A percentile compares a stretch with the other conserved stretches of the same genome.
These are phyloP conservation scores for Pollenia labialis DNA, from an alignment of 2,888 invertebrate species.

Conservation along the genomic window DNA sequence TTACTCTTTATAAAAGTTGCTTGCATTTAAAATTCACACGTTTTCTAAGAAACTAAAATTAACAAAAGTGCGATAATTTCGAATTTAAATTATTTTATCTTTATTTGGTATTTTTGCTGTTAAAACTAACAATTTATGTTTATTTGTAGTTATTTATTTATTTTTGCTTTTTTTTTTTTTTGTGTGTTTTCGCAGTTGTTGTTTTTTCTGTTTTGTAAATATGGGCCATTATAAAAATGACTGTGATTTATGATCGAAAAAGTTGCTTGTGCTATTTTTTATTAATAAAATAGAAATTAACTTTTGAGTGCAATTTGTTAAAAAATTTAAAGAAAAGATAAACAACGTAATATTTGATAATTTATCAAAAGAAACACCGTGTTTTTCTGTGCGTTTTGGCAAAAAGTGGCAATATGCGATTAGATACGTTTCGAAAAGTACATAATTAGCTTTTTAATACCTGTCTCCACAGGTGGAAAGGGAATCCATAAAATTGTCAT, in stretches of 20 bases:
- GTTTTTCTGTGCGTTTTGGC: background rate
- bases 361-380: conserved; percentile 15
- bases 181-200: background rate
- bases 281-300: conserved; percentile 7
- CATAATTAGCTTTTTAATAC: no score
- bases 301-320: conserved; percentile 42
- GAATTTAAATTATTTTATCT: background rate
- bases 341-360: conserved; percentile 29
- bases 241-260: conserved; percentile 39
- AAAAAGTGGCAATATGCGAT: background rate
- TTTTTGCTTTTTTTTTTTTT: conserved; percentile 10
- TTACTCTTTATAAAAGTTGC: background rate
- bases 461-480: no score
- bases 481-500: no score
- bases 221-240: conserved; percentile 21
- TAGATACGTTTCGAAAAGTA: background rate
- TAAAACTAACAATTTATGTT: background rate
- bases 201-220: conserved; percentile 17
- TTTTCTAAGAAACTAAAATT: conserved; percentile 38
- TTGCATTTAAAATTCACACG: conserved; percentile 28
- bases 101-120: conserved; percentile 8
- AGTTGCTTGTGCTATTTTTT: background rate
- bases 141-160: background rate
- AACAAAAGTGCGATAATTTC: conserved; percentile 35
- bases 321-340: background rate